Evolutionary conservation across 2,113 vertebrate species (phyloP).

Genomic region (Eupsittula cactorum): DNA sequence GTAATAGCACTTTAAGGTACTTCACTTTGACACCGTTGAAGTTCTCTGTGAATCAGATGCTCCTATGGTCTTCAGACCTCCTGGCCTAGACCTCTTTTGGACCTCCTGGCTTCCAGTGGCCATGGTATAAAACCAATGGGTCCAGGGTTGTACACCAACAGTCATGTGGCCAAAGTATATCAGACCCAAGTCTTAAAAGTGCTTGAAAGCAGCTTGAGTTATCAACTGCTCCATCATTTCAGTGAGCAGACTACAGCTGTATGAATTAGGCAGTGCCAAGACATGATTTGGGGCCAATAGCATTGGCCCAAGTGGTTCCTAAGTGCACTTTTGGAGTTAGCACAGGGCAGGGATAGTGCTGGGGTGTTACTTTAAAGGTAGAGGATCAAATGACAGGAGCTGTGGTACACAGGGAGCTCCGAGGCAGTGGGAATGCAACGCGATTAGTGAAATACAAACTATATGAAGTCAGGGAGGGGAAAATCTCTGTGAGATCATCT

Average conservation of each 20-base stretch:
- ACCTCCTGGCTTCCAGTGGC: not conserved
- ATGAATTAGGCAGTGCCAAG: not conserved
- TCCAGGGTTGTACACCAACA: not conserved
- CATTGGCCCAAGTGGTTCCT: not conserved
- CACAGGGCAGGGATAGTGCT: not conserved
- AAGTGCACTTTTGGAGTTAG: not conserved
- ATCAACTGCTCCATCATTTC: not conserved
- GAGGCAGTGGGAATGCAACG: not conserved
- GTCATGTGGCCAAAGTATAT: not conserved
- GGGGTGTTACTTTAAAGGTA: not conserved
- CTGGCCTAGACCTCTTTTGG: not conserved
- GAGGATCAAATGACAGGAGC: not conserved
- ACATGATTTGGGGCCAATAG: not conserved
- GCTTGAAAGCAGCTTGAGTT: not conserved
- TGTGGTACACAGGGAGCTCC: not conserved
- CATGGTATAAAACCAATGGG: not conserved
- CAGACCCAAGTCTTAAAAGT: not conserved
- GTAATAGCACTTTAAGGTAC: not conserved
- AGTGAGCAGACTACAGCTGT: not conserved
- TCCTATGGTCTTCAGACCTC: not conserved
- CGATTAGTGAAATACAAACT: not conserved
- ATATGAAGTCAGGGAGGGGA: not conserved
- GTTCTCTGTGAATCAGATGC: not conserved
- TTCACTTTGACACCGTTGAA: not conserved
- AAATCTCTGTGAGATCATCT: not conserved